Evolutionary conservation across 2,797 vertebrate genomes (phyloP).

Genomic region (Artibeus lituratus): DNA sequence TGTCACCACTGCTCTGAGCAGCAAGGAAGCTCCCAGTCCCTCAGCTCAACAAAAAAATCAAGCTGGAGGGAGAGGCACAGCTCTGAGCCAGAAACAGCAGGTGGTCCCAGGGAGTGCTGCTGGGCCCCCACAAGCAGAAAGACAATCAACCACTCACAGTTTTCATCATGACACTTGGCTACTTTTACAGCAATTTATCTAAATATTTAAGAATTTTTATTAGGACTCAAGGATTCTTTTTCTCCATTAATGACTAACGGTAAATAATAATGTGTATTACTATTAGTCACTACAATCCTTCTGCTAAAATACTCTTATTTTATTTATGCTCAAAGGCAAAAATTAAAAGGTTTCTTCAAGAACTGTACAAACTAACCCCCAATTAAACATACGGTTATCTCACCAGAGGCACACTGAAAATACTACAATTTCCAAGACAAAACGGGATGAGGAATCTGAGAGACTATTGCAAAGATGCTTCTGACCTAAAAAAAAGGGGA

Average conservation of each 20-base stretch:
- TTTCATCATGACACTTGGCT: not conserved
- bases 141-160: not conserved
- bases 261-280: constrained; percentile 1
- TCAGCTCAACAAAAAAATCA: not conserved
- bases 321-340: constrained; percentile 36
- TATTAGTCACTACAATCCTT: not conserved
- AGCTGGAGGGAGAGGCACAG: not conserved
- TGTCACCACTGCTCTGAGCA: not conserved
- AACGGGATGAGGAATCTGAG: not conserved
- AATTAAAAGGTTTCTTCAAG: constrained; percentile 23
- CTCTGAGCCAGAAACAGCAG: not conserved
- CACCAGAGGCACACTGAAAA: not conserved
- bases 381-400: not conserved
- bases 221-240: not conserved
- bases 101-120: not conserved
- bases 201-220: constrained; percentile 8
- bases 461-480: not conserved
- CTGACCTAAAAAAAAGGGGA: not conserved
- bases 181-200: not conserved
- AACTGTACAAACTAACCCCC: not conserved
- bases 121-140: not conserved
- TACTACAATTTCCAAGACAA: constrained; percentile 1
- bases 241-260: constrained; percentile 24
- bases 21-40: not conserved
- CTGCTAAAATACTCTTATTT: not conserved